Evolutionary conservation across 2,113 vertebrate genomes (phyloP).

Genomic region (Barbus barbus): DNA sequence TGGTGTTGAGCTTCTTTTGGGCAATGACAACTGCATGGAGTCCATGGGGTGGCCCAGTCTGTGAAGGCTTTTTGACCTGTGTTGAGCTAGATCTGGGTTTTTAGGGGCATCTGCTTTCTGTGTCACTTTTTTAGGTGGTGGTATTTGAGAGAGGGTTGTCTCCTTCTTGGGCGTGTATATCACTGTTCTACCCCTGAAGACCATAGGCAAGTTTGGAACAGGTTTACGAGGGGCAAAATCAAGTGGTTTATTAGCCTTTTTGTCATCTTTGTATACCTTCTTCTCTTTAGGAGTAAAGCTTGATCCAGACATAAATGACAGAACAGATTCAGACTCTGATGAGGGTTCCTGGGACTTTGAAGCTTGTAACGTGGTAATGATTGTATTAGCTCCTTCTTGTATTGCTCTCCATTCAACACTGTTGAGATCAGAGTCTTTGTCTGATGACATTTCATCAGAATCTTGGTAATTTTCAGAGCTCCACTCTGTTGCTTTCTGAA

Average conservation of each 20-base stretch:
- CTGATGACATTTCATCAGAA: conserved; percentile 77
- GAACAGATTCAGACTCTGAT: conserved; percentile 87
- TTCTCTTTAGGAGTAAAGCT: conserved; percentile 82
- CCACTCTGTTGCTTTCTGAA: conserved; percentile 64
- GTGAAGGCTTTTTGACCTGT: conserved; percentile 91
- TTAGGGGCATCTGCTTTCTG: conserved; percentile 73
- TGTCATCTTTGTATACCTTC: conserved; percentile 69
- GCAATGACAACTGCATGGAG: conserved; percentile 72
- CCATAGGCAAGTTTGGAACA: conserved; percentile 80
- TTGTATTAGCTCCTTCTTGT: conserved; percentile 94
- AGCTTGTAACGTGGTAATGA: conserved; percentile 90
- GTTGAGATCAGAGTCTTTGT: conserved; percentile 90
- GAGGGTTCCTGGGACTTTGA: conserved; percentile 86
- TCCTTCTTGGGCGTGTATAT: conserved; percentile 87
- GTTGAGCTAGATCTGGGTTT: conserved; percentile 81
- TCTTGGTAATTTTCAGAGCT: conserved; percentile 69
- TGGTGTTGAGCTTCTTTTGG: conserved; percentile 91
- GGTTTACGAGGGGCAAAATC: conserved; percentile 76
- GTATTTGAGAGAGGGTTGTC: conserved; percentile 70
- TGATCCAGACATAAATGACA: conserved; percentile 87
- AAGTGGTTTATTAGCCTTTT: conserved; percentile 76
- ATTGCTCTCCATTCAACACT: conserved; percentile 97
- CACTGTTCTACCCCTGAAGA: conserved; percentile 90
- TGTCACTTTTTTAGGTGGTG: conserved; percentile 72
- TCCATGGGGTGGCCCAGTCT: conserved; percentile 82